phyloP scores from a whole-genome alignment of 2,113 vertebrate genomes.

The Sinosuthora webbiana region DNA sequence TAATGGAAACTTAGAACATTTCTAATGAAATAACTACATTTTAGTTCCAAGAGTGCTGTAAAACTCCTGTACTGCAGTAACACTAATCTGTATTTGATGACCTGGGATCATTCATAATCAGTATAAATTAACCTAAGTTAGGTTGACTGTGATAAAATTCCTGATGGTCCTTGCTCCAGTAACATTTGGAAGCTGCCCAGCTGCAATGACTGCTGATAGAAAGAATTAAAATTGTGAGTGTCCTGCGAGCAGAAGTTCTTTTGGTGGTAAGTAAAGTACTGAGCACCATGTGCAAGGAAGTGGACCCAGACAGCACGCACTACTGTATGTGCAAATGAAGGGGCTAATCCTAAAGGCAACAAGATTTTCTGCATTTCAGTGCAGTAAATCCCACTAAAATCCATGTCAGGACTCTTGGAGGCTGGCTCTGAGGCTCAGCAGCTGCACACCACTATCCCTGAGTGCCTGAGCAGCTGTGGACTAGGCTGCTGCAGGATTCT shows the following conservation, averaged over 20 bases:
- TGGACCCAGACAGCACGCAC: neutral
- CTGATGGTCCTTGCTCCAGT: neutral
- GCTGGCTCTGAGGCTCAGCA: neutral
- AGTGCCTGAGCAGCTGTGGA: neutral
- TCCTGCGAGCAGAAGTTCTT: neutral
- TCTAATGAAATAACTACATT: neutral
- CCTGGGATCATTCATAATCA: neutral
- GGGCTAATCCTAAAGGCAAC: constrained; percentile 45
- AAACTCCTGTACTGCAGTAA: neutral
- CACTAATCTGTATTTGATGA: neutral
- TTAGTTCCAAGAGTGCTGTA: neutral
- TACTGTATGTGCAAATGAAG: neutral
- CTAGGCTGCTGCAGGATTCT: neutral
- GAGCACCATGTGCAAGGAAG: neutral
- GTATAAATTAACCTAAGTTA: neutral
- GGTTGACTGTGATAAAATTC: neutral
- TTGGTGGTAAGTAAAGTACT: neutral
- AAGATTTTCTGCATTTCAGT: constrained; percentile 40
- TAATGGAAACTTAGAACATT: neutral
- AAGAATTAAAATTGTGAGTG: neutral
- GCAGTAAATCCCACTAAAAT: constrained; percentile 45
- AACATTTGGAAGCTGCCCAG: neutral
- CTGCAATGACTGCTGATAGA: neutral
- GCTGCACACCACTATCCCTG: neutral
- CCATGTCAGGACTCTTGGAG: neutral